phyloP scores from a whole-genome alignment of 2,113 vertebrate species.

The Otolemur garnettii region DNA sequence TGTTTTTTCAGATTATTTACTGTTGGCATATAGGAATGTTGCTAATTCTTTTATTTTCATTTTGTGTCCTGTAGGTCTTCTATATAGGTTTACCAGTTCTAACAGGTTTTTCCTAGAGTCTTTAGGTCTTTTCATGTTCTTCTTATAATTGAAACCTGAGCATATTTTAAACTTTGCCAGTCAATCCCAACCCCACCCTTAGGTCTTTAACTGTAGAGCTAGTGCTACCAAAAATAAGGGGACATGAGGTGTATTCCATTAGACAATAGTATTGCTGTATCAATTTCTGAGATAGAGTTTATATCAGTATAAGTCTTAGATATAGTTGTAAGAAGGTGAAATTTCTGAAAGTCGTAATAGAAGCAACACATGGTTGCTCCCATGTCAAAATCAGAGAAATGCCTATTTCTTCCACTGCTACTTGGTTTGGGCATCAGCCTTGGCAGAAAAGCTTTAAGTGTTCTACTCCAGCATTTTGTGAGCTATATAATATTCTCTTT shows the following conservation, averaged over 20 bases:
- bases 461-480: background rate
- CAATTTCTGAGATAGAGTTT: background rate
- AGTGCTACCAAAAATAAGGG: background rate
- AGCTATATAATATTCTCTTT: background rate
- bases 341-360: background rate
- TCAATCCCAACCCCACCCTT: background rate
- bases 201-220: background rate
- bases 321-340: background rate
- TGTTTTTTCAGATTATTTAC: no score
- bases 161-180: background rate
- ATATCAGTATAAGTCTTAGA: background rate
- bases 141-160: background rate
- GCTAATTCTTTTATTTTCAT: no score
- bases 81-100: no score
- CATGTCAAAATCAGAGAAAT: background rate
- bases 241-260: background rate
- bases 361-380: background rate
- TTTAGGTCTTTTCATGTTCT: background rate
- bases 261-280: background rate
- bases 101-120: no score
- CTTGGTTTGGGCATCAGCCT: background rate
- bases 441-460: background rate
- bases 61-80: no score
- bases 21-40: no score
- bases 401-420: background rate